These are phyloP conservation scores for Atta texana DNA, from an alignment of 1,140 invertebrate genomes.

Conservation along the genomic window DNA sequence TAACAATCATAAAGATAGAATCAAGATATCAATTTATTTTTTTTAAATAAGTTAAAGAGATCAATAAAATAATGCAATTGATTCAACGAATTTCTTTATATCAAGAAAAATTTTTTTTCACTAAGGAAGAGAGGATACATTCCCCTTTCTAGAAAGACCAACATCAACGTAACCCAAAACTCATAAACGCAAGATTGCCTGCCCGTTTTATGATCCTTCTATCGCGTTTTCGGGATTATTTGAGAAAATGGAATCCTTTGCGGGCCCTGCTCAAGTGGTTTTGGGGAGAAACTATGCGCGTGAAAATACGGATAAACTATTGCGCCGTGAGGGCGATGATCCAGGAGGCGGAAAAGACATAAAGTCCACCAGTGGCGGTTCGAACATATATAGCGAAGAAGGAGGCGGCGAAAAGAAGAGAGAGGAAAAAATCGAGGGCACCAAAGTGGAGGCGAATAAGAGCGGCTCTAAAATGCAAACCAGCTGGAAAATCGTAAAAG, in stretches of 20 bases:
- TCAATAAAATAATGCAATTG: slow-evolving; percentile 10
- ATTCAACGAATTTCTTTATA: neutral
- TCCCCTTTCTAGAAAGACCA: slow-evolving; percentile 52
- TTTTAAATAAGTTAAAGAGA: neutral
- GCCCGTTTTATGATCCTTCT: slow-evolving; percentile 79
- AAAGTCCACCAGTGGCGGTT: slow-evolving; percentile 28
- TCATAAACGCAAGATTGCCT: slow-evolving; percentile 81
- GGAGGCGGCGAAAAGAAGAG: neutral
- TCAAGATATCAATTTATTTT: neutral
- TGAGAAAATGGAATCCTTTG: slow-evolving; percentile 82
- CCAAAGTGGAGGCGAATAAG: slow-evolving; percentile 30
- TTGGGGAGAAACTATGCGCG: slow-evolving; percentile 29
- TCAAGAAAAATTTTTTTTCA: neutral
- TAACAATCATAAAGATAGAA: neutral
- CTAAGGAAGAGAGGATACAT: neutral
- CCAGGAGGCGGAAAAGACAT: slow-evolving; percentile 6
- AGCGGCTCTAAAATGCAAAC: slow-evolving; percentile 73
- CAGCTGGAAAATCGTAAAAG: slow-evolving; percentile 81
- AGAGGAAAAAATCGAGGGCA: slow-evolving; percentile 21
- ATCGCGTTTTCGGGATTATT: slow-evolving; percentile 81
- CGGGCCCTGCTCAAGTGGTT: slow-evolving; percentile 36
- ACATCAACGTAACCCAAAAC: slow-evolving; percentile 61
- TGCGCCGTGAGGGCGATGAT: slow-evolving; percentile 19
- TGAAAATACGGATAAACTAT: slow-evolving; percentile 37
- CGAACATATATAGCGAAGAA: slow-evolving; percentile 1